Conservation (phyloP, 2,888 invertebrate species). For the Heteromyza rotundicornis region DNA sequence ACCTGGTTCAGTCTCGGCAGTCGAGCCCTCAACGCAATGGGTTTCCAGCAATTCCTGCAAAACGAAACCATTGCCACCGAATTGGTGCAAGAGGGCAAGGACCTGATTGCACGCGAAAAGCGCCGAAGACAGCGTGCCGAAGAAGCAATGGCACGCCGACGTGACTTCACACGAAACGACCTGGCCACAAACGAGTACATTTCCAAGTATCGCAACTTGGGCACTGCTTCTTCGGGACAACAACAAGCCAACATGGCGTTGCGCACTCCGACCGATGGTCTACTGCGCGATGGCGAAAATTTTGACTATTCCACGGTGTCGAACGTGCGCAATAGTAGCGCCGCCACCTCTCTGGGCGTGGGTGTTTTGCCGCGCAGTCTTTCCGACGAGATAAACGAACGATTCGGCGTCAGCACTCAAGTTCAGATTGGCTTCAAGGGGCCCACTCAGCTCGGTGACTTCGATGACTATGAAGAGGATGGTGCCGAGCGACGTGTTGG, state of each 20-base stretch:
- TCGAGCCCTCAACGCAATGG: slow-evolving; percentile 85
- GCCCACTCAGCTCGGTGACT: slow-evolving; percentile 41
- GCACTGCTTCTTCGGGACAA: slow-evolving; percentile 22
- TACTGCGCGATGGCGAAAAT: slow-evolving; percentile 78
- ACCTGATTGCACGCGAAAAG: slow-evolving; percentile 88
- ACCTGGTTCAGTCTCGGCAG: slow-evolving; percentile 95
- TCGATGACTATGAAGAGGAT: slow-evolving; percentile 55
- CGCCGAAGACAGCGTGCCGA: slow-evolving; percentile 81
- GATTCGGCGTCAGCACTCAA: slow-evolving; percentile 72
- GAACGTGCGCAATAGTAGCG: no score
- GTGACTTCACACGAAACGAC: slow-evolving; percentile 57
- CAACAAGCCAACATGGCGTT: slow-evolving; percentile 21
- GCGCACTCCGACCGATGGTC: slow-evolving; percentile 65
- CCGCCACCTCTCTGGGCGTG: slow-evolving; percentile 54
- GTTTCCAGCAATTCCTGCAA: slow-evolving; percentile 96
- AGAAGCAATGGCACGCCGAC: slow-evolving; percentile 76
- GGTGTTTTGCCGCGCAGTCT: slow-evolving; percentile 60
- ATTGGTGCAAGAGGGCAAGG: slow-evolving; percentile 90
- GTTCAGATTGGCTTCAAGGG: slow-evolving; percentile 60
- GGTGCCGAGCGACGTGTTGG: slow-evolving; percentile 62
- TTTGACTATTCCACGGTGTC: slow-evolving; percentile 72
- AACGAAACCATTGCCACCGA: slow-evolving; percentile 94
- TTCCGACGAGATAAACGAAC: slow-evolving; percentile 68
- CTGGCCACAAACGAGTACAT: slow-evolving; percentile 43
- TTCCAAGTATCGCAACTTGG: slow-evolving; percentile 49